Evolutionary conservation across 2,888 invertebrate species (phyloP).

Genomic region (Agelastica alni): DNA sequence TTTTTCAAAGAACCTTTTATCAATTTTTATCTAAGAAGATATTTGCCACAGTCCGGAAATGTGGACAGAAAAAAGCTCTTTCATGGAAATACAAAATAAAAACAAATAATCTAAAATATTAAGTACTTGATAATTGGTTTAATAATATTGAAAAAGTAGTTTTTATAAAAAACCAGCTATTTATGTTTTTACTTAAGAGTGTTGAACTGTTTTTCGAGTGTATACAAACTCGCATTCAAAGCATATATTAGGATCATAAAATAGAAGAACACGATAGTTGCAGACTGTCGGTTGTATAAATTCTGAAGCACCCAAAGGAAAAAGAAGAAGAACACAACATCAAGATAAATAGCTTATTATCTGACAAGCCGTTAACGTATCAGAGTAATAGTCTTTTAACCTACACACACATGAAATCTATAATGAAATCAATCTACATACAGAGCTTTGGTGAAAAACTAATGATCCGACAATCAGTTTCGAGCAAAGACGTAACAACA

Average conservation of each 20-base stretch:
- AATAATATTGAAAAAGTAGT: no score
- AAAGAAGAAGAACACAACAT: constrained; percentile 23
- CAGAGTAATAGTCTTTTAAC: constrained; percentile 35
- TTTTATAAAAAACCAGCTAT: not conserved
- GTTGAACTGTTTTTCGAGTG: not conserved
- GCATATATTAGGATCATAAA: constrained; percentile 12
- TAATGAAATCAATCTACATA: constrained; percentile 33
- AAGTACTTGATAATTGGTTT: no score
- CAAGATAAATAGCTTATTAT: constrained; percentile 36
- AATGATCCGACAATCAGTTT: constrained; percentile 16
- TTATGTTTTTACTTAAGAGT: not conserved
- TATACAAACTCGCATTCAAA: not conserved
- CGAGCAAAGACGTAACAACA: constrained; percentile 4
- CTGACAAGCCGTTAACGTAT: constrained; percentile 35
- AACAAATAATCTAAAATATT: no score
- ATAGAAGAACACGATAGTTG: constrained; percentile 8
- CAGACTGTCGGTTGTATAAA: constrained; percentile 14
- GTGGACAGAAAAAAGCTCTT: no score
- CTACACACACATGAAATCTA: constrained; percentile 34
- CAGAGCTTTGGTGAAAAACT: constrained; percentile 20
- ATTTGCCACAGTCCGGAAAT: no score
- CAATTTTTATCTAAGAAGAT: no score
- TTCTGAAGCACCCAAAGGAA: not conserved
- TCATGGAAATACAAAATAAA: no score
- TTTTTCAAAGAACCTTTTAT: no score